phyloP scores from a whole-genome alignment of 1,140 invertebrate species.

The Meloidogyne floridensis region DNA sequence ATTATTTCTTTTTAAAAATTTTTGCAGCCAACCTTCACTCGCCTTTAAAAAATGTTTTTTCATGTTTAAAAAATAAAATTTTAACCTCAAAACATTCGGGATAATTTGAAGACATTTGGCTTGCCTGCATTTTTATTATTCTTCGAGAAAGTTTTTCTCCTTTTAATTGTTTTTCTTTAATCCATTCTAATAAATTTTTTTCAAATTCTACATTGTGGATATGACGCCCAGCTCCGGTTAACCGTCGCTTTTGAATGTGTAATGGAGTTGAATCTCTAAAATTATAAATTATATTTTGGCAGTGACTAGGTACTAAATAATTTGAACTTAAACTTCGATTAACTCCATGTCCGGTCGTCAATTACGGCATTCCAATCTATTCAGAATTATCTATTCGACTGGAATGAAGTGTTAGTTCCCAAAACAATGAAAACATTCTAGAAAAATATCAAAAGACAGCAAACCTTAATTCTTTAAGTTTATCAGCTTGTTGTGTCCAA shows the following conservation, averaged over 20 bases:
- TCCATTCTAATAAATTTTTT: neutral
- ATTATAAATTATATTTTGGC: neutral
- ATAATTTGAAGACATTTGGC: neutral
- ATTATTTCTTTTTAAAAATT: slow-evolving; percentile 2
- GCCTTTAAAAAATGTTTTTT: neutral
- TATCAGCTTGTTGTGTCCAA: neutral
- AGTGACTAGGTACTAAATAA: no score
- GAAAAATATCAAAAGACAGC: neutral
- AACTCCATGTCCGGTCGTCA: no score
- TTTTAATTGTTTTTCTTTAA: neutral
- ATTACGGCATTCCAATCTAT: no score
- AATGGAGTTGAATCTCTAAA: neutral
- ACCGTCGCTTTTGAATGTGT: neutral
- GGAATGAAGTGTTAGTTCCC: no score
- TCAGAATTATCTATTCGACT: no score
- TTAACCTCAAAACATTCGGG: slow-evolving; percentile 2
- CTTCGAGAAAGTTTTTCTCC: neutral
- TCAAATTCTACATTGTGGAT: slow-evolving; percentile 9
- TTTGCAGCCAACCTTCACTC: neutral
- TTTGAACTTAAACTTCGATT: no score
- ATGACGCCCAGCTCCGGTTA: neutral
- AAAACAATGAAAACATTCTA: no score
- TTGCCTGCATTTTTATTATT: neutral
- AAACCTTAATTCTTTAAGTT: slow-evolving; percentile 4
- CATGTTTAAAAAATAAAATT: neutral